phyloP scores from a whole-genome alignment of 2,113 vertebrate species.

The Nothocercus nigrocapillus region DNA sequence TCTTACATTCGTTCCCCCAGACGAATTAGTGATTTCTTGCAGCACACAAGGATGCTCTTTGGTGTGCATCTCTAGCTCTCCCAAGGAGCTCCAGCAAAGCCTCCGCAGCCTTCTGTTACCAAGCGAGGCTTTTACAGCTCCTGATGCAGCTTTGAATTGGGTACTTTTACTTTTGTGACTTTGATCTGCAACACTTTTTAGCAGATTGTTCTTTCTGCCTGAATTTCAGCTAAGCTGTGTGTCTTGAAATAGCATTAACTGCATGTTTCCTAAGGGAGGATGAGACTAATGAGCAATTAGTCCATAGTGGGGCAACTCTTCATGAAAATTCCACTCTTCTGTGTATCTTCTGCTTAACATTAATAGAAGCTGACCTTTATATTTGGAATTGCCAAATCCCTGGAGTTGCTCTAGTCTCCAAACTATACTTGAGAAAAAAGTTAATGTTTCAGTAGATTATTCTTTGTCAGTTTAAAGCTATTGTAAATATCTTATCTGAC shows the following conservation, averaged over 20 bases:
- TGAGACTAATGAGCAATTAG: constrained; percentile 42
- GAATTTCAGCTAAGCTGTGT: neutral
- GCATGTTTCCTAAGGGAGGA: constrained; percentile 1
- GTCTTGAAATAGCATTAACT: constrained; percentile 34
- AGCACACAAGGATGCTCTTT: neutral
- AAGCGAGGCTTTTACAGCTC: neutral
- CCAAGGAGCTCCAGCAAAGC: neutral
- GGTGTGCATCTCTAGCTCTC: neutral
- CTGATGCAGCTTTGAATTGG: neutral
- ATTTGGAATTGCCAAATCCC: constrained; percentile 15
- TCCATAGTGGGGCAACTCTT: neutral
- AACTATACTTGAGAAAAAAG: neutral
- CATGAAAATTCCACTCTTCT: neutral
- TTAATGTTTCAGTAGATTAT: neutral
- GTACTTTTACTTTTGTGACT: neutral
- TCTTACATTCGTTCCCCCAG: neutral
- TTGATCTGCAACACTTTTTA: neutral
- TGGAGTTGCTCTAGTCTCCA: neutral
- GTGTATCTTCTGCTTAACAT: neutral
- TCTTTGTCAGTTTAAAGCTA: neutral
- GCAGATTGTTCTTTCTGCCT: neutral
- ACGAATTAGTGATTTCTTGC: neutral
- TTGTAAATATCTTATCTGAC: neutral
- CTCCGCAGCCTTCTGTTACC: neutral
- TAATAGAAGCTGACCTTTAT: constrained; percentile 46